Conservation (phyloP, 1,140 invertebrate species). For the Magallana ariakensis region DNA sequence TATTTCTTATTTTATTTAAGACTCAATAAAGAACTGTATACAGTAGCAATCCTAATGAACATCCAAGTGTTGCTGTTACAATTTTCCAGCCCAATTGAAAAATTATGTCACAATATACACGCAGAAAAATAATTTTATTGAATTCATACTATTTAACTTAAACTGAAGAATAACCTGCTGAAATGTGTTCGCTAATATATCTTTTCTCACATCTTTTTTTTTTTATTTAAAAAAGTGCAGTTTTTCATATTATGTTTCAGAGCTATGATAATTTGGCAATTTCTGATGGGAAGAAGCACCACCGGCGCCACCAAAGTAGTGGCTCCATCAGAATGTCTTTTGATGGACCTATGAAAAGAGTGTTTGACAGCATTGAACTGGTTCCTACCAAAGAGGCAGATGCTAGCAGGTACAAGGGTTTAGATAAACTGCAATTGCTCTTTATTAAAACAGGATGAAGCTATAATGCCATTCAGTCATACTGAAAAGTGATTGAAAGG, state of each 20-base stretch:
- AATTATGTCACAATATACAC: too few relatives aligned
- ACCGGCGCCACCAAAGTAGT: conserved; percentile 69
- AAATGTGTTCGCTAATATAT: neutral
- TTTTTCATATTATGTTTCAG: conserved; percentile 58
- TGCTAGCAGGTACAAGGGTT: conserved; percentile 79
- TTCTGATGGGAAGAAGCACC: conserved; percentile 69
- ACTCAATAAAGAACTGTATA: neutral
- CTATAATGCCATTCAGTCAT: too few relatives aligned
- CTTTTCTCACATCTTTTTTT: neutral
- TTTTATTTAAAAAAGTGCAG: too few relatives aligned
- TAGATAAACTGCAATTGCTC: too few relatives aligned
- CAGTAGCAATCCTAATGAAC: neutral
- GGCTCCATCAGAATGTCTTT: conserved; percentile 72
- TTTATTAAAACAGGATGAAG: too few relatives aligned
- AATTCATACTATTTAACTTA: too few relatives aligned
- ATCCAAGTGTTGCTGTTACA: neutral
- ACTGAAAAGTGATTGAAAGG: too few relatives aligned
- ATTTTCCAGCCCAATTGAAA: too few relatives aligned
- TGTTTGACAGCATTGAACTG: conserved; percentile 76
- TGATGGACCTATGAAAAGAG: conserved; percentile 75
- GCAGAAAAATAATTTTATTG: too few relatives aligned
- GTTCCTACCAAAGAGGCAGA: conserved; percentile 81
- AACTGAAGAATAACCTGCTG: too few relatives aligned
- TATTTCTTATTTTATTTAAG: neutral
- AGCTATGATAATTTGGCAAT: conserved; percentile 75